Evolutionary conservation across 2,888 invertebrate species (phyloP).

Genomic region (Atrina japonica): DNA sequence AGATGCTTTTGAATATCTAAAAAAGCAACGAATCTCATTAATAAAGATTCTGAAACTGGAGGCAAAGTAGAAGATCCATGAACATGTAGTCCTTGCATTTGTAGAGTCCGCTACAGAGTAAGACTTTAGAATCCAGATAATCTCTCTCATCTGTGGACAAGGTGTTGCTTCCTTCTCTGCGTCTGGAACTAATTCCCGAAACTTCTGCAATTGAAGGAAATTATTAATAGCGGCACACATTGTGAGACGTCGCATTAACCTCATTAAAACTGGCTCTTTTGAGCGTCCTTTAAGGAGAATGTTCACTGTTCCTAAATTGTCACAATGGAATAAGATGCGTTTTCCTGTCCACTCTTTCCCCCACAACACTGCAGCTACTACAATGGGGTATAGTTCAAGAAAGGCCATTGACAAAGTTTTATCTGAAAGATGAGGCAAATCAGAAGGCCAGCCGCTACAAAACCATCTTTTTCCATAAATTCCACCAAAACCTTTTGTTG

Average conservation of each 20-base stretch:
- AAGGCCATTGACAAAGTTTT: conserved; percentile 26
- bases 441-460: conserved; percentile 17
- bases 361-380: conserved; percentile 30
- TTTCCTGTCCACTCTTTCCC: conserved; percentile 14
- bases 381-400: conserved; percentile 31
- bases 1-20: no score
- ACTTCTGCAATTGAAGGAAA: no score
- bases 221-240: conserved; percentile 30
- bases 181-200: no score
- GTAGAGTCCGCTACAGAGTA: no score
- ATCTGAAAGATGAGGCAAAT: conserved; percentile 1
- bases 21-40: no score
- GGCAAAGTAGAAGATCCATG: no score
- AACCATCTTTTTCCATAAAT: conserved; percentile 26
- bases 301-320: conserved; percentile 20
- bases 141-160: no score
- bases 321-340: conserved; percentile 25
- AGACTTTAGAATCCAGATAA: no score
- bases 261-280: conserved; percentile 23
- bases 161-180: no score
- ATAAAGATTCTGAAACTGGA: no score
- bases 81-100: no score
- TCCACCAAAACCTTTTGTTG: conserved; percentile 25
- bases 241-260: conserved; percentile 28
- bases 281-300: conserved; percentile 28